Percentiles rank a stretch among this genome's conserved stretches.
These are phyloP conservation scores for Sylvicapra grimmia DNA, from an alignment of 2,113 vertebrate species.

Conservation along the genomic window DNA sequence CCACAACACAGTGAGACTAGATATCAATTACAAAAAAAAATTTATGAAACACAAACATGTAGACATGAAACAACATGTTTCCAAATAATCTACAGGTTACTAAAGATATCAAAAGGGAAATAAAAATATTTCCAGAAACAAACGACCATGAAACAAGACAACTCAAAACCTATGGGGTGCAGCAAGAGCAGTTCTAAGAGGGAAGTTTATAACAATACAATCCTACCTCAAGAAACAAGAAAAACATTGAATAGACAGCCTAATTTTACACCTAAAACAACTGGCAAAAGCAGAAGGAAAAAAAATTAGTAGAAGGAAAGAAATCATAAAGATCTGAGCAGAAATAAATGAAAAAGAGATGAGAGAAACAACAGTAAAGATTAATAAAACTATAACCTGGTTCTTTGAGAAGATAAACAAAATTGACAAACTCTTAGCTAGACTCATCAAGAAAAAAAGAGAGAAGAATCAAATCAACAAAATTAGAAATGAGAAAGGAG, in stretches of 20 bases:
- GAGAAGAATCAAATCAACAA: background rate
- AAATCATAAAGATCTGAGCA: background rate
- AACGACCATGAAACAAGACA: background rate
- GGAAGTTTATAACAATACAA: background rate
- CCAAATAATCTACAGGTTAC: background rate
- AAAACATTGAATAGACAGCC: background rate
- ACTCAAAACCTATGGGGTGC: background rate
- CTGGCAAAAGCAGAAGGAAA: background rate
- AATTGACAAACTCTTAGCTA: background rate
- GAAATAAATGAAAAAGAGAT: background rate
- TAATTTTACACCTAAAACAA: background rate
- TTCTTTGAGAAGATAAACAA: background rate
- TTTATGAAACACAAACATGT: background rate
- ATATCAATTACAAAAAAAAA: background rate
- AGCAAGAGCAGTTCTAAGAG: background rate
- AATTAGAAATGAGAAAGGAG: background rate
- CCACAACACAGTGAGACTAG: background rate
- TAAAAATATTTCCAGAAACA: background rate
- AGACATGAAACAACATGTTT: background rate
- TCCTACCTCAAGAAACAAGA: background rate
- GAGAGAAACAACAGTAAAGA: background rate
- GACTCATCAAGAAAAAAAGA: background rate
- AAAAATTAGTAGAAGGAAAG: background rate
- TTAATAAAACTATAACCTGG: background rate
- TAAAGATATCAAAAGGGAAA: background rate